phyloP scores from a whole-genome alignment of 2,113 vertebrate genomes.

The Datnioides undecimradiatus region DNA sequence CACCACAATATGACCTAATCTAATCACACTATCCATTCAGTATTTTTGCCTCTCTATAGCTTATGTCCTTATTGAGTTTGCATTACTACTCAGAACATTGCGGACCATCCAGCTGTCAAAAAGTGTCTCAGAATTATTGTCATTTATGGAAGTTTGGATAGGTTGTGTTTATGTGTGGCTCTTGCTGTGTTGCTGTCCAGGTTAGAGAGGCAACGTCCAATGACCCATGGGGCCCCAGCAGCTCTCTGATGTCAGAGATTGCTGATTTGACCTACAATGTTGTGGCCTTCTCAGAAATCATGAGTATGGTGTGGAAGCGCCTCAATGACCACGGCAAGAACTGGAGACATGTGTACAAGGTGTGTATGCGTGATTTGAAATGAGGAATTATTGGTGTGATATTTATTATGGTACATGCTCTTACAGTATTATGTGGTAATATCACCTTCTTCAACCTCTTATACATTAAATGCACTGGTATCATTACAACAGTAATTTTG shows the following conservation, averaged over 20 bases:
- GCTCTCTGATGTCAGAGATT: slow-evolving; percentile 94
- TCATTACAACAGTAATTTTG: background rate
- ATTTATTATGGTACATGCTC: background rate
- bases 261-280: slow-evolving; percentile 94
- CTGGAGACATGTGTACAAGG: slow-evolving; percentile 95
- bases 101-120: slow-evolving; percentile 1
- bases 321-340: slow-evolving; percentile 95
- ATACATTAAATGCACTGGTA: background rate
- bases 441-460: background rate
- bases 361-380: slow-evolving; percentile 55
- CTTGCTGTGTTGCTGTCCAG: slow-evolving; percentile 59
- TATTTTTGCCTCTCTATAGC: slow-evolving; percentile 8
- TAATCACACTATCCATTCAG: slow-evolving; percentile 24
- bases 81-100: slow-evolving; percentile 23
- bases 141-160: background rate
- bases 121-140: slow-evolving; percentile 6
- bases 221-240: slow-evolving; percentile 93
- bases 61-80: slow-evolving; percentile 24
- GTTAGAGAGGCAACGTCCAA: slow-evolving; percentile 92
- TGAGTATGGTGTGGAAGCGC: slow-evolving; percentile 95
- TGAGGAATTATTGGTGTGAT: background rate
- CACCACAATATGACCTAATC: slow-evolving; percentile 17
- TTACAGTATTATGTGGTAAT: background rate
- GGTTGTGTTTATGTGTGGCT: slow-evolving; percentile 8
- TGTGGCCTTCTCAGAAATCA: slow-evolving; percentile 94